Percentiles rank a stretch among this genome's conserved stretches.
These are phyloP conservation scores for Myrmecophaga tridactyla DNA, from an alignment of 2,113 vertebrate genomes.

Conservation along the genomic window DNA sequence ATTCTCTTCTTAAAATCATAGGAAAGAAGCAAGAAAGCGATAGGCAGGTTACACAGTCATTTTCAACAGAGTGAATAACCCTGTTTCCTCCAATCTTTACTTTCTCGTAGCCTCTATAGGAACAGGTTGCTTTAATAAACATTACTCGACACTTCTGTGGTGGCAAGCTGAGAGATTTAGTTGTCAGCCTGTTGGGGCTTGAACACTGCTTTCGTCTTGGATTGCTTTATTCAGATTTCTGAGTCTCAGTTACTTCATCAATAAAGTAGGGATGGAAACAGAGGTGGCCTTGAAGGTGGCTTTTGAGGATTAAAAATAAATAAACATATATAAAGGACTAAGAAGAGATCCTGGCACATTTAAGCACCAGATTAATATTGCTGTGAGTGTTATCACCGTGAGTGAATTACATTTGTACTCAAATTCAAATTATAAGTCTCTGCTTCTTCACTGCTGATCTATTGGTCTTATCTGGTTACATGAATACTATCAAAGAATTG, in stretches of 20 bases:
- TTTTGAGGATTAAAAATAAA: background rate
- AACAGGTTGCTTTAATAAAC: background rate
- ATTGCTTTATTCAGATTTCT: background rate
- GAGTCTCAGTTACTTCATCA: background rate
- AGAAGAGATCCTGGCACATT: background rate
- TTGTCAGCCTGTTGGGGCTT: background rate
- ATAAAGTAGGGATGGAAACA: background rate
- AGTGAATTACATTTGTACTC: background rate
- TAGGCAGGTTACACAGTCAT: background rate
- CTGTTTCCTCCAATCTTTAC: background rate
- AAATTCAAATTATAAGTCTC: background rate
- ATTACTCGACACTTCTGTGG: background rate
- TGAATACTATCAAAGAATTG: background rate
- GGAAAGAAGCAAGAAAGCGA: background rate
- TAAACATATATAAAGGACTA: background rate
- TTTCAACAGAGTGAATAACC: background rate
- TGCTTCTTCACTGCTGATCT: background rate
- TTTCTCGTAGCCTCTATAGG: background rate
- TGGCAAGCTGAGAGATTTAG: background rate
- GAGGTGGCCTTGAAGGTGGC: background rate
- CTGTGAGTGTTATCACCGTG: background rate
- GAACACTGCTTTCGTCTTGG: background rate
- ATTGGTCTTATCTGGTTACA: background rate
- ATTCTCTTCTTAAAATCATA: conserved; percentile 15
- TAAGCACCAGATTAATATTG: background rate